Conservation (phyloP, 2,888 invertebrate species). For the Allophyes oxyacanthae region DNA sequence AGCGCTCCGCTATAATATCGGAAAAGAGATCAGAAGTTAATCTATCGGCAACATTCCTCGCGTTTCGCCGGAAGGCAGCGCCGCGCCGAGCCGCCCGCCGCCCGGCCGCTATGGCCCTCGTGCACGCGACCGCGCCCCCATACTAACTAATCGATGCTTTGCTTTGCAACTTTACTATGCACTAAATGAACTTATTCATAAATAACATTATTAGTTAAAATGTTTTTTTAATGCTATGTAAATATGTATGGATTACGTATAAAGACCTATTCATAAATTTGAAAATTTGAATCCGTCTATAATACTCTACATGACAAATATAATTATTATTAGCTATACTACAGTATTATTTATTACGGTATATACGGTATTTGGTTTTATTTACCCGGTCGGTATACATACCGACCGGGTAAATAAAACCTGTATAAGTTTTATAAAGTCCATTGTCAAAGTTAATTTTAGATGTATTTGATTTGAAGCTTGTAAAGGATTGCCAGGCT, state of each 20-base stretch:
- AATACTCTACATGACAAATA: conserved; percentile 1
- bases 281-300: too few relatives aligned
- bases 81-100: conserved; percentile 67
- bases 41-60: conserved; percentile 89
- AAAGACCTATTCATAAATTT: too few relatives aligned
- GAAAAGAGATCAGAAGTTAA: conserved; percentile 89
- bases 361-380: too few relatives aligned
- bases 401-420: too few relatives aligned
- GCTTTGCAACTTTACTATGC: conserved; percentile 74
- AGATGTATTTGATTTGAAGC: conserved; percentile 26
- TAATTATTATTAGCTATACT: conserved; percentile 25
- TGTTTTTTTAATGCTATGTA: too few relatives aligned
- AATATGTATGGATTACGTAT: too few relatives aligned
- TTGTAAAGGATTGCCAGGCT: conserved; percentile 10
- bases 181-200: conserved; percentile 52
- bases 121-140: conserved; percentile 79
- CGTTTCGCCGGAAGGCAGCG: conserved; percentile 88
- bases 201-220: not conserved
- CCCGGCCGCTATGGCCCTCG: conserved; percentile 70
- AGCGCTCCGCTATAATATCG: conserved; percentile 87
- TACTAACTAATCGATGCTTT: conserved; percentile 80
- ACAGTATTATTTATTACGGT: too few relatives aligned
- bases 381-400: too few relatives aligned
- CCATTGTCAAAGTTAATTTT: conserved; percentile 14
- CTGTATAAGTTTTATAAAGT: conserved; percentile 36